Evolutionary conservation across 2,888 invertebrate genomes (phyloP).

Genomic region (Drosophila cognata): DNA sequence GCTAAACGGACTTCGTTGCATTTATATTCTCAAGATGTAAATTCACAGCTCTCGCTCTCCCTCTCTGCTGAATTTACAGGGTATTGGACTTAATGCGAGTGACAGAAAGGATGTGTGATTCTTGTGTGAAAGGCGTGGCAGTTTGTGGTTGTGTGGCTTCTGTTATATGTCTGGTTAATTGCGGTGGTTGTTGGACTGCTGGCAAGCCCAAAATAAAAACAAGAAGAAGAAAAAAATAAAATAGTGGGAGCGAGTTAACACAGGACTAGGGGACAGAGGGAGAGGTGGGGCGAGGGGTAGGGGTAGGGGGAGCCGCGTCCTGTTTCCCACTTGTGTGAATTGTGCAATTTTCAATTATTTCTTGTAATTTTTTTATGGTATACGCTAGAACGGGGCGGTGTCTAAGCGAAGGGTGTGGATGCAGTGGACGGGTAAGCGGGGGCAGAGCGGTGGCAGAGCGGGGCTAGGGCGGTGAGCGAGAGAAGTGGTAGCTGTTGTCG

Average conservation of each 20-base stretch:
- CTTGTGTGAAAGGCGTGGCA: slow-evolving; percentile 43
- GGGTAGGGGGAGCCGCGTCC: slow-evolving; percentile 35
- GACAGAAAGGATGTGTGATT: slow-evolving; percentile 17
- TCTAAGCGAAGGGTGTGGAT: background rate
- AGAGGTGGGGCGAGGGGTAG: background rate
- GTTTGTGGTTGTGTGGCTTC: slow-evolving; percentile 44
- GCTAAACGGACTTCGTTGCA: background rate
- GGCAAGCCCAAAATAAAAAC: slow-evolving; percentile 12
- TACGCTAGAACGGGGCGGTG: background rate
- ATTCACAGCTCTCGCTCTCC: background rate
- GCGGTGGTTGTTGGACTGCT: slow-evolving; percentile 61
- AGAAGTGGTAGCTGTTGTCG: slow-evolving; percentile 20
- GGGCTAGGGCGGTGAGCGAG: background rate
- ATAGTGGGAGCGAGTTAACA: background rate
- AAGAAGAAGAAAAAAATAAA: background rate
- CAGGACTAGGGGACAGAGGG: background rate
- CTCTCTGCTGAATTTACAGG: slow-evolving; percentile 28
- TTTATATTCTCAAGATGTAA: background rate
- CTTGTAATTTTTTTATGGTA: slow-evolving; percentile 59
- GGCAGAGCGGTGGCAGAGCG: background rate
- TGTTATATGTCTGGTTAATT: slow-evolving; percentile 70
- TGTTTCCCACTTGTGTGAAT: slow-evolving; percentile 82
- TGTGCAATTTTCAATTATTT: slow-evolving; percentile 84
- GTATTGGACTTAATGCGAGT: slow-evolving; percentile 24
- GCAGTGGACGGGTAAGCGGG: no score